Conservation (phyloP, 2,797 vertebrate genomes). For the Numenius phaeopus region DNA sequence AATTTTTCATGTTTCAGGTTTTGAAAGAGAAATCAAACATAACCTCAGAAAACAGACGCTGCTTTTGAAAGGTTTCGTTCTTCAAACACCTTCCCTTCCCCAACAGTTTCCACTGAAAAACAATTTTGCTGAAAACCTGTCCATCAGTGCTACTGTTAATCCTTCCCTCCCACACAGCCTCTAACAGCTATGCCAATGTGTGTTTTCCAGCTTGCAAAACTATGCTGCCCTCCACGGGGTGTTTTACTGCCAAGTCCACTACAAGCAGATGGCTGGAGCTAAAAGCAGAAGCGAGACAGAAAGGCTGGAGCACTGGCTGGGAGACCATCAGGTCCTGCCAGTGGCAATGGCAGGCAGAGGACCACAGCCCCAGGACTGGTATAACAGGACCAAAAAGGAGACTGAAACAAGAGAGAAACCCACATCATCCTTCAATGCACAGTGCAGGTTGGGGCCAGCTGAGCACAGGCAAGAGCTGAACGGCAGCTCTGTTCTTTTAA, state of each 20-base stretch:
- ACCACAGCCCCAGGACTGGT: background rate
- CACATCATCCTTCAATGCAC: background rate
- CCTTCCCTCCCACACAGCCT: background rate
- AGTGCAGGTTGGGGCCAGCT: background rate
- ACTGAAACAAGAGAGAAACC: background rate
- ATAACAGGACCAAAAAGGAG: background rate
- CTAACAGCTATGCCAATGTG: slow-evolving; percentile 30
- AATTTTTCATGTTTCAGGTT: background rate
- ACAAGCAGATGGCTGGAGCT: slow-evolving; percentile 83
- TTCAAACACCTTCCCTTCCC: background rate
- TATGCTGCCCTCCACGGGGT: slow-evolving; percentile 81
- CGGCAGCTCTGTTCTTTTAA: slow-evolving; percentile 7
- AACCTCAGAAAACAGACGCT: background rate
- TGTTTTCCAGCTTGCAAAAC: slow-evolving; percentile 84
- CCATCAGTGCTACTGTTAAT: background rate
- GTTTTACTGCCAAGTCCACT: slow-evolving; percentile 89
- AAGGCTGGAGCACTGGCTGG: background rate
- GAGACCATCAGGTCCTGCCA: background rate
- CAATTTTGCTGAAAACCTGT: background rate
- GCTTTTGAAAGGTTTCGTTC: slow-evolving; percentile 39
- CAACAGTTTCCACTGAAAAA: background rate
- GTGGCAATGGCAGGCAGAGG: background rate
- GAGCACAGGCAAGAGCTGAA: background rate
- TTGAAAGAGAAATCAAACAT: slow-evolving; percentile 41
- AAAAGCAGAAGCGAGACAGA: slow-evolving; percentile 55